Evolutionary conservation across 64 coral and sea anemone species (phyloP).

Genomic region (Montipora foliosa): DNA sequence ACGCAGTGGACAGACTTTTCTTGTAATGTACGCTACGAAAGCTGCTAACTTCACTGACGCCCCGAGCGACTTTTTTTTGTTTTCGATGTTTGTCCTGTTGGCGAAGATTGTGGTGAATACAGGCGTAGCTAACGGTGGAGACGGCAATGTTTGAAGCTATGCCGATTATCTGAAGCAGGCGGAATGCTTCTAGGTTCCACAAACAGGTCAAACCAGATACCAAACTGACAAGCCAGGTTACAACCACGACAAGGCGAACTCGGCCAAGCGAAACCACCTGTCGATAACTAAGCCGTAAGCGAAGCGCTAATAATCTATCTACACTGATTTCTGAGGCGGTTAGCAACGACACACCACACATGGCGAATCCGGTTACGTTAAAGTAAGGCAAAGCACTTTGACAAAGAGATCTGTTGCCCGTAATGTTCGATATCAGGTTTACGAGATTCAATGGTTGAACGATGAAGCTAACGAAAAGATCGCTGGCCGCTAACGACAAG

Average conservation of each 20-base stretch:
- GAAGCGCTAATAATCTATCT: slow-evolving; percentile 18
- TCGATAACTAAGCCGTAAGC: neutral
- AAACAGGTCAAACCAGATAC: neutral
- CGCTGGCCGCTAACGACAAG: slow-evolving; percentile 14
- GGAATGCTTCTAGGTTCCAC: neutral
- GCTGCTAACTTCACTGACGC: neutral
- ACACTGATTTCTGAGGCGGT: slow-evolving; percentile 41
- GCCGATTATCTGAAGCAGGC: slow-evolving; percentile 2
- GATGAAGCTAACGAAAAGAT: slow-evolving; percentile 13
- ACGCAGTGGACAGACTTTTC: slow-evolving; percentile 11
- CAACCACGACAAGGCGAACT: neutral
- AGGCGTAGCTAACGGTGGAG: neutral
- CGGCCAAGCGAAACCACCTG: slow-evolving; percentile 8
- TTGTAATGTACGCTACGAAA: neutral
- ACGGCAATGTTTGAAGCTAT: neutral
- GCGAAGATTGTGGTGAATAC: slow-evolving; percentile 18
- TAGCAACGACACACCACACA: slow-evolving; percentile 13
- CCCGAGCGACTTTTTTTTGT: neutral
- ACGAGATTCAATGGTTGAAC: slow-evolving; percentile 28
- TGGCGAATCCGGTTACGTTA: neutral
- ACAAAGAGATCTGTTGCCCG: slow-evolving; percentile 1
- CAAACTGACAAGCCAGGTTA: slow-evolving; percentile 31
- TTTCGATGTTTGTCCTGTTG: neutral
- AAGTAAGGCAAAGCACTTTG: neutral
- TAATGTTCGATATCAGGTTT: neutral